These are phyloP conservation scores for Gallinago jamesoni DNA, from an alignment of 2,113 vertebrate species.

Conservation along the genomic window DNA sequence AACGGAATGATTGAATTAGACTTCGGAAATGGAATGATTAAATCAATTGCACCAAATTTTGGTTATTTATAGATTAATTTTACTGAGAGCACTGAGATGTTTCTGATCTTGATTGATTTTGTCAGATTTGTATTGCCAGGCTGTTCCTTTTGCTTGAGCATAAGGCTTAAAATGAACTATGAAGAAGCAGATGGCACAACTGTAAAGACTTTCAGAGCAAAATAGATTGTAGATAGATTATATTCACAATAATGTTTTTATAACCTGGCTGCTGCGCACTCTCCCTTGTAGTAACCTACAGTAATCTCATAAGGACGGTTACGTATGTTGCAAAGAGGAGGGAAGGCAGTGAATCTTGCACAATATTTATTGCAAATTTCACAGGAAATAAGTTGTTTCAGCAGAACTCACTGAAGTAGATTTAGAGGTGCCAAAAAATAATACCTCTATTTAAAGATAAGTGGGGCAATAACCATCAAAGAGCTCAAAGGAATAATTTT, in stretches of 20 bases:
- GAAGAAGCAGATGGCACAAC: neutral
- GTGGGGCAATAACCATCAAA: neutral
- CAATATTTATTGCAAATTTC: neutral
- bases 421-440: neutral
- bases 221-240: neutral
- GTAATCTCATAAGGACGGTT: neutral
- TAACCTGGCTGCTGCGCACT: neutral
- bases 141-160: neutral
- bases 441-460: neutral
- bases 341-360: neutral
- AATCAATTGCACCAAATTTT: neutral
- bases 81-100: neutral
- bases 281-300: neutral
- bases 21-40: neutral
- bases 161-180: neutral
- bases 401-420: neutral
- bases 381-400: neutral
- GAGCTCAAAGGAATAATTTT: conserved; percentile 1
- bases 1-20: neutral
- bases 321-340: neutral
- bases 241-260: neutral
- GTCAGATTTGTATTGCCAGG: neutral
- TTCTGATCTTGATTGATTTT: neutral
- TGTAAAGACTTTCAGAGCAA: neutral
- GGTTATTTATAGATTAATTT: neutral